Evolutionary conservation across 1,140 invertebrate genomes (phyloP), one percentile per base, ranked within the genome.

Genomic region (Whitmania pigra): DNA sequence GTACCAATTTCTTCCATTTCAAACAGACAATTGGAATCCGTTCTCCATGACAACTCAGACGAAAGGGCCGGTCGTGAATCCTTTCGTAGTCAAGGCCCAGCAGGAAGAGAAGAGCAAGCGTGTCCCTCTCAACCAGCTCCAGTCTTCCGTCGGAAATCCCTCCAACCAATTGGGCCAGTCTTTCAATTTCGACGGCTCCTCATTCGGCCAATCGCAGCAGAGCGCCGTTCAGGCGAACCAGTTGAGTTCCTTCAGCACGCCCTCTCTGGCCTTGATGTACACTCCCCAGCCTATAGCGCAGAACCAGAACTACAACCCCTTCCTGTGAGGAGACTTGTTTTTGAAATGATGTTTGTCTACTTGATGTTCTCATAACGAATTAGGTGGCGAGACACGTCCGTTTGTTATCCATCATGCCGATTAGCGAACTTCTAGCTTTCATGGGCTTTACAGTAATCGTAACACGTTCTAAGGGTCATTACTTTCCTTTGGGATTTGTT

Each of bases 21-120:
- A 25, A 49, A 49, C 69, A 49, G 53, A 53, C n/a, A 53, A 40
- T 22, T 25, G 40, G 36, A 70, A 70, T 54, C 69, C 69, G 5
- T 70, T 70, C 25, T 36, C 69, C 2, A 43, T 70, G 53, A 70
- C 69, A 22, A 70, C 25, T 22, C 22, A 25, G 22, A 54, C 25
- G 20, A 70, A 70, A 53, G 22, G 31, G 22, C 17, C 69, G 43
- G 25, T 49, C 18, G 43, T 53, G 53, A 70, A 70, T 22, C 69
- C 69, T 49, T 70, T 70, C 49, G 53, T 54, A 9, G 69, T 53
- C n/a, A 70, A 70, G 29, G 69, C 69, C 22, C 69, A 70, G 49
- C 31, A 70, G 43, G 69, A 70, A 53, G 69, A 49, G 40, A 70
- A 70, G 53, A 70, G 69, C 49, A 36, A 53, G 40, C 29, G 43